Evolutionary conservation across 2,797 vertebrate genomes (phyloP).

Genomic region (Cercopithecus diana): DNA sequence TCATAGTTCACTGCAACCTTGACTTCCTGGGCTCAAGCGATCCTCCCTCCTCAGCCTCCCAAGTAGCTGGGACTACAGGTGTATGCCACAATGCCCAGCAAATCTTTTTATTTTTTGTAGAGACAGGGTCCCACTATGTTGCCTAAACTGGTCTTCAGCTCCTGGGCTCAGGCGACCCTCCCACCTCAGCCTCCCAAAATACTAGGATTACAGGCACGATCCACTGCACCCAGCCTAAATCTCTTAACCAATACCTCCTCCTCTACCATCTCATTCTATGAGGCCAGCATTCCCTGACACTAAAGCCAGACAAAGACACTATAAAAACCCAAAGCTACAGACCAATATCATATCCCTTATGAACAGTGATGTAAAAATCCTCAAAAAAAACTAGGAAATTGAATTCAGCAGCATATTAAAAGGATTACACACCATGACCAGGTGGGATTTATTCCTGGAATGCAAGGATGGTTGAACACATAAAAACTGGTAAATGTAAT

Average conservation of each 20-base stretch:
- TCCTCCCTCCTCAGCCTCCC: not conserved
- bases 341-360: not conserved
- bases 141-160: not conserved
- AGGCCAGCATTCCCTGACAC: not conserved
- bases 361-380: not conserved
- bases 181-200: not conserved
- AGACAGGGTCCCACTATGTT: not conserved
- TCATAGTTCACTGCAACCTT: not conserved
- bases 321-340: not conserved
- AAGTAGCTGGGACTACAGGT: not conserved
- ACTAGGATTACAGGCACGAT: not conserved
- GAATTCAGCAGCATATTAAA: not conserved
- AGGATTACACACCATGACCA: not conserved
- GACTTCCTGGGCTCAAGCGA: not conserved
- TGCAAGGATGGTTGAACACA: not conserved
- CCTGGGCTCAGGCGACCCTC: not conserved
- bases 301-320: not conserved
- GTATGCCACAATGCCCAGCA: not conserved
- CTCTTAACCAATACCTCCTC: not conserved
- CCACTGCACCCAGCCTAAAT: not conserved
- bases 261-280: not conserved
- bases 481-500: not conserved
- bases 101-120: not conserved
- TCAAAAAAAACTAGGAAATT: not conserved
- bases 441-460: not conserved